A percentile compares a stretch with the other conserved stretches of the same genome.
Evolutionary conservation across 37 sponge, comb jelly and placozoan genomes (phyloP).

Genomic region (Agelas oroides): DNA sequence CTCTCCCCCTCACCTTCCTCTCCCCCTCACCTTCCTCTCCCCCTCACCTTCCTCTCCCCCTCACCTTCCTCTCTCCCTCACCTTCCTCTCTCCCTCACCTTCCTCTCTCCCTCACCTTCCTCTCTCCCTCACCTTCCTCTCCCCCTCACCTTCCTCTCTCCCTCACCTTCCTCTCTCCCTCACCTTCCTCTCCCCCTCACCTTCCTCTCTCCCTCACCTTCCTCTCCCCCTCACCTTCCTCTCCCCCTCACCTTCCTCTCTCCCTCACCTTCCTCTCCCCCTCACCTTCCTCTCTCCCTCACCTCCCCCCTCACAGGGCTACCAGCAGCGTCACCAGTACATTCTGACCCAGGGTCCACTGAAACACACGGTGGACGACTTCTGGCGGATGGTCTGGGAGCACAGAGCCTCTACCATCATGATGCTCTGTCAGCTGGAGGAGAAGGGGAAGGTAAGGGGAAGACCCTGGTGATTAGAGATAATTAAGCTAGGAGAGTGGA

Average conservation of each 20-base stretch:
- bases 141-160: background rate
- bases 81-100: too few relatives aligned
- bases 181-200: background rate
- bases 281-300: background rate
- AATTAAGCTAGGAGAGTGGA: too few relatives aligned
- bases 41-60: background rate
- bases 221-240: background rate
- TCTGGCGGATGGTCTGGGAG: conserved; percentile 95
- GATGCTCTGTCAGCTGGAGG: conserved; percentile 77
- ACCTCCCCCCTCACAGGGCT: conserved; percentile 55
- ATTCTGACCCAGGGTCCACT: conserved; percentile 84
- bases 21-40: background rate
- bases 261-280: background rate
- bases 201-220: background rate
- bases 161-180: background rate
- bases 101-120: too few relatives aligned
- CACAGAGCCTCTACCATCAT: conserved; percentile 71
- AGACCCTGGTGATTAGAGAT: too few relatives aligned
- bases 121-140: too few relatives aligned
- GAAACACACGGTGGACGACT: conserved; percentile 77
- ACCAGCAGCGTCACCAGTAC: conserved; percentile 75
- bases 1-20: background rate
- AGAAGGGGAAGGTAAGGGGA: conserved; percentile 53
- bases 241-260: background rate
- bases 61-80: too few relatives aligned